Conservation (phyloP, 2,888 invertebrate species). For the Acleris cristana region DNA sequence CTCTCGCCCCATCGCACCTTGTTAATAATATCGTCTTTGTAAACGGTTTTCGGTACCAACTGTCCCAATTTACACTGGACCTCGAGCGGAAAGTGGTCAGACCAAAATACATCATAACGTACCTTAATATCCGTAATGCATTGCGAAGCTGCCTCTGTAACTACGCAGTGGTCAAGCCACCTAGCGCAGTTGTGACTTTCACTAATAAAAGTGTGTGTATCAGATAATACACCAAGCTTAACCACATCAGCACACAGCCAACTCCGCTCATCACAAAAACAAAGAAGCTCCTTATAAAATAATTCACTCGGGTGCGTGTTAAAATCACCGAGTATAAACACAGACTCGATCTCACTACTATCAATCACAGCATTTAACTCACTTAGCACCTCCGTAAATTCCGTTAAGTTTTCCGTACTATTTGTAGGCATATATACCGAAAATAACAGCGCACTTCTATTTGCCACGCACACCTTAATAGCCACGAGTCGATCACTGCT, state of each 20-base stretch:
- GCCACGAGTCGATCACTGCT: not conserved
- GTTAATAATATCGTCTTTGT: too few species aligned
- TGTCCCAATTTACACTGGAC: too few species aligned
- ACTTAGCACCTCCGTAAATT: not conserved
- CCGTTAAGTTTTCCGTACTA: not conserved
- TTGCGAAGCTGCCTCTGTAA: slow-evolving; percentile 20
- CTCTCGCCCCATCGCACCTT: too few species aligned
- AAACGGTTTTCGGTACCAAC: too few species aligned
- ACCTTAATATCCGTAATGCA: not conserved
- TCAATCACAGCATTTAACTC: not conserved
- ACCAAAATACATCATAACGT: too few species aligned
- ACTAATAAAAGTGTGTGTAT: slow-evolving; percentile 17
- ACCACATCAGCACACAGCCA: slow-evolving; percentile 13
- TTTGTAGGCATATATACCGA: not conserved
- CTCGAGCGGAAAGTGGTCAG: too few species aligned
- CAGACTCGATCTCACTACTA: not conserved
- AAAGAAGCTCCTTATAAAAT: not conserved
- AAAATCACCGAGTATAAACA: not conserved
- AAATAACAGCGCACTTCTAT: not conserved
- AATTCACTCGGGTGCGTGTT: not conserved
- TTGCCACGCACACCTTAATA: not conserved
- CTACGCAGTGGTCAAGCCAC: slow-evolving; percentile 29
- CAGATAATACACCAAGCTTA: not conserved
- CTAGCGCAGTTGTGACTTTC: slow-evolving; percentile 11
- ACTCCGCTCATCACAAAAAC: slow-evolving; percentile 2